A percentile compares a stretch with the other conserved stretches of the same genome.
Conservation (phyloP, 2,888 invertebrate species). For the Nowickia ferox region DNA sequence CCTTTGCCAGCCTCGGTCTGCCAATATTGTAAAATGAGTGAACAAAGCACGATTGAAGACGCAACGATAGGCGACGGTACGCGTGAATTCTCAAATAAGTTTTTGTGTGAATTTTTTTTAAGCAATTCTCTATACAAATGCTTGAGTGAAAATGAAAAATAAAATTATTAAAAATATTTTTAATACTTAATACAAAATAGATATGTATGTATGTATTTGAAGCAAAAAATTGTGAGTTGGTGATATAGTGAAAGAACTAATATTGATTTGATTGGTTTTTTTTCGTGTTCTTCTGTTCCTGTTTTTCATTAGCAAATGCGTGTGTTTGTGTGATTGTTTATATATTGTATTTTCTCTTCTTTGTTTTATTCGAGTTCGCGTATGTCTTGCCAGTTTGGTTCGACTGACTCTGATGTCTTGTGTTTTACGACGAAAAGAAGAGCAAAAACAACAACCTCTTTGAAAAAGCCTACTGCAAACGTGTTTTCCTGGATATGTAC, state of each 20-base stretch:
- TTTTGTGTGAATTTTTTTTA: conserved; percentile 40
- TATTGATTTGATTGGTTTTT: conserved; percentile 58
- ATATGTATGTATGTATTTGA: background rate
- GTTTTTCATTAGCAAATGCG: conserved; percentile 34
- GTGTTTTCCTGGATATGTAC: conserved; percentile 43
- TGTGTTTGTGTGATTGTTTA: conserved; percentile 46
- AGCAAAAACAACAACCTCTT: conserved; percentile 2
- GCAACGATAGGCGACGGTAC: conserved; percentile 62
- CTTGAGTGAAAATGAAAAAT: background rate
- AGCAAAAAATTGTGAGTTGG: background rate
- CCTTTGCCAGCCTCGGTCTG: conserved; percentile 58
- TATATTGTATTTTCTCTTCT: conserved; percentile 39
- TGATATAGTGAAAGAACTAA: conserved; percentile 45
- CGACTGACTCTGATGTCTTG: conserved; percentile 60
- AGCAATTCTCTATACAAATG: conserved; percentile 19
- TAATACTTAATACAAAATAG: background rate
- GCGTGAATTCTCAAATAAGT: conserved; percentile 43
- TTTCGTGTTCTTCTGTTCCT: conserved; percentile 39
- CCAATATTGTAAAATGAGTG: conserved; percentile 67
- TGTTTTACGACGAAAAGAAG: conserved; percentile 21
- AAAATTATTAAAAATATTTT: background rate
- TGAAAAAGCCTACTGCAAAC: conserved; percentile 49
- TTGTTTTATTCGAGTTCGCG: conserved; percentile 46
- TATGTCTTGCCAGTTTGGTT: conserved; percentile 47
- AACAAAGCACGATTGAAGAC: conserved; percentile 71